A percentile compares a stretch with the other conserved stretches of the same genome.
phyloP scores from a whole-genome alignment of 2,797 vertebrate genomes.

The Dallia pectoralis region DNA sequence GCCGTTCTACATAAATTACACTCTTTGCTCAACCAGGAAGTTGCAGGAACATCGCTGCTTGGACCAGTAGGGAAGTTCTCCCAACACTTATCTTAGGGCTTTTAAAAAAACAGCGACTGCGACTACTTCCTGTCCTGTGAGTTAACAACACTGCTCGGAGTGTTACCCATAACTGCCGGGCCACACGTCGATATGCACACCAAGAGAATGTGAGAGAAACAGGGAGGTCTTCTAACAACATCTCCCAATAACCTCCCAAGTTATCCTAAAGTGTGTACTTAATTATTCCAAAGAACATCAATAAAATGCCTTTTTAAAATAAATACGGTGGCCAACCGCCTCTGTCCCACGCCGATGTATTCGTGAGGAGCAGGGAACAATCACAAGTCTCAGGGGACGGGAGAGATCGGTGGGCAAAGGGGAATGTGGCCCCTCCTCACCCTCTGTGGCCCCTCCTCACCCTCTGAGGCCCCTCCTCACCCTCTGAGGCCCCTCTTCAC shows the following conservation, averaged over 20 bases:
- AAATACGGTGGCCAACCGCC: neutral
- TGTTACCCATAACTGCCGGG: conserved; percentile 27
- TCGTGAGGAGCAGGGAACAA: neutral
- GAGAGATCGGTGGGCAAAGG: neutral
- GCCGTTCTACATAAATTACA: too few species aligned
- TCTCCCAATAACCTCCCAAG: neutral
- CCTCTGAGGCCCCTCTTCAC: conserved; percentile 55
- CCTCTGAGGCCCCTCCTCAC: conserved; percentile 37
- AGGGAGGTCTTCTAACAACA: conserved; percentile 59
- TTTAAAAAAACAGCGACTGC: conserved; percentile 74
- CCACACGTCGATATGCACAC: conserved; percentile 59
- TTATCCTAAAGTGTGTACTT: neutral
- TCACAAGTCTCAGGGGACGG: neutral
- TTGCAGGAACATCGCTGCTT: too few species aligned
- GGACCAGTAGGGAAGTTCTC: conserved; percentile 1
- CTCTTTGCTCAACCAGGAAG: too few species aligned
- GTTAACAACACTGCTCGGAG: conserved; percentile 67
- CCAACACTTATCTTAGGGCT: conserved; percentile 62
- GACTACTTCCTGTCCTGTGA: conserved; percentile 74
- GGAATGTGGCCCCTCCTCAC: neutral
- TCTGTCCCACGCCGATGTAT: neutral
- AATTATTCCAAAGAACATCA: neutral
- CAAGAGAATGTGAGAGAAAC: conserved; percentile 56
- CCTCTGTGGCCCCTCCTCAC: conserved; percentile 62
- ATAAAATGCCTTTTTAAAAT: neutral